phyloP scores from a whole-genome alignment of 2,888 invertebrate genomes.

The Polymixis flavicincta region DNA sequence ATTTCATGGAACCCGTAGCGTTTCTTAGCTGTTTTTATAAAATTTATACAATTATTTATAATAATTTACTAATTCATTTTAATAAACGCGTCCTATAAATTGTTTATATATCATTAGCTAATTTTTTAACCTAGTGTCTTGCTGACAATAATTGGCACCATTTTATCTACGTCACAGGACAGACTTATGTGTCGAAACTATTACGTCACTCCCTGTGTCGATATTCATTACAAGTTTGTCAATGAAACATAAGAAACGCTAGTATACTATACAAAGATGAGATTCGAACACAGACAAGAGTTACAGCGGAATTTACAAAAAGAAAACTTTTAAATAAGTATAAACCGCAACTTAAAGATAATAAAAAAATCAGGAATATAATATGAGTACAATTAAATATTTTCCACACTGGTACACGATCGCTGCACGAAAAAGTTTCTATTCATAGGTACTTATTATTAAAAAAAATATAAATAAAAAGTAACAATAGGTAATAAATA shows the following conservation, averaged over 20 bases:
- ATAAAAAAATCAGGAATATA: slow-evolving; percentile 69
- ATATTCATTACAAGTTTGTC: slow-evolving; percentile 63
- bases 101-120: slow-evolving; percentile 71
- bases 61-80: slow-evolving; percentile 77
- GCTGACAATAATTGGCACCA: slow-evolving; percentile 84
- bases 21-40: slow-evolving; percentile 89
- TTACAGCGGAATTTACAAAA: slow-evolving; percentile 74
- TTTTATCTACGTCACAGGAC: slow-evolving; percentile 70
- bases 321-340: slow-evolving; percentile 84
- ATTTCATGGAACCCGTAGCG: slow-evolving; percentile 90
- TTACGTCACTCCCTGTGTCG: slow-evolving; percentile 63
- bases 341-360: slow-evolving; percentile 86
- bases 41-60: slow-evolving; percentile 85
- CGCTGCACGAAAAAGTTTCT: slow-evolving; percentile 70
- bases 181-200: slow-evolving; percentile 63
- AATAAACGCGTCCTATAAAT: slow-evolving; percentile 82
- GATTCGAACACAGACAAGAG: slow-evolving; percentile 86
- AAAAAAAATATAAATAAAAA: slow-evolving; percentile 79
- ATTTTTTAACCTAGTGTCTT: slow-evolving; percentile 76
- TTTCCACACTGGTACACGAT: slow-evolving; percentile 77
- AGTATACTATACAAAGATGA: slow-evolving; percentile 79
- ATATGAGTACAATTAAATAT: slow-evolving; percentile 56
- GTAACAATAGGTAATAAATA: slow-evolving; percentile 86
- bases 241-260: slow-evolving; percentile 81
- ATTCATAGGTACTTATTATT: slow-evolving; percentile 59